Conservation (phyloP, 1,140 invertebrate genomes). For the Aricia agestis region DNA sequence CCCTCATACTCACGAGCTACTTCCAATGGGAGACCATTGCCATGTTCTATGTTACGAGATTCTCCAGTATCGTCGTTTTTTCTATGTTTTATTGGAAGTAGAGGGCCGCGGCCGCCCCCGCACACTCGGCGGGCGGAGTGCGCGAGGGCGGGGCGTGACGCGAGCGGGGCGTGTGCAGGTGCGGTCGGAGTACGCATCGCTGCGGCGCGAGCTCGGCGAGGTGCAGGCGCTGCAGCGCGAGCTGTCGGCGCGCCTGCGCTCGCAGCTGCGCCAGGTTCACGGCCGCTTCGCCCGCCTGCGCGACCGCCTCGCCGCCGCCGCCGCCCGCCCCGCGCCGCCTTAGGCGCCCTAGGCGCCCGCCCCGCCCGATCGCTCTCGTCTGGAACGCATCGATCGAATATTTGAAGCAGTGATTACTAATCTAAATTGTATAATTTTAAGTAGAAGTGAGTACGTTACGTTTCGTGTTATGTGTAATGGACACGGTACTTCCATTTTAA, state of each 20-base stretch:
- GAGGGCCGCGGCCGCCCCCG: no score
- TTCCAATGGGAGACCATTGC: slow-evolving; percentile 47
- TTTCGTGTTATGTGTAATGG: slow-evolving; percentile 1
- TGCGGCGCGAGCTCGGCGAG: slow-evolving; percentile 67
- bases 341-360: not conserved
- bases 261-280: slow-evolving; percentile 69
- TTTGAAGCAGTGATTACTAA: not conserved
- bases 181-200: slow-evolving; percentile 70
- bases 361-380: no score
- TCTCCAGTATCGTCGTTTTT: no score
- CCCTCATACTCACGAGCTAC: slow-evolving; percentile 40
- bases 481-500: slow-evolving; percentile 14
- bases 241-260: slow-evolving; percentile 61
- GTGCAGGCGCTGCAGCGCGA: slow-evolving; percentile 71
- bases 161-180: slow-evolving; percentile 40
- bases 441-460: not conserved
- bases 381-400: not conserved
- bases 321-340: slow-evolving; percentile 41
- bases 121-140: no score
- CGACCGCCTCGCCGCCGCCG: slow-evolving; percentile 61
- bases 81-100: no score
- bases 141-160: not conserved
- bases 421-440: not conserved
- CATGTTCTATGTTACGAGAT: slow-evolving; percentile 29
- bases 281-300: slow-evolving; percentile 66